phyloP scores from a whole-genome alignment of 2,113 vertebrate species.

The Tympanuchus pallidicinctus region DNA sequence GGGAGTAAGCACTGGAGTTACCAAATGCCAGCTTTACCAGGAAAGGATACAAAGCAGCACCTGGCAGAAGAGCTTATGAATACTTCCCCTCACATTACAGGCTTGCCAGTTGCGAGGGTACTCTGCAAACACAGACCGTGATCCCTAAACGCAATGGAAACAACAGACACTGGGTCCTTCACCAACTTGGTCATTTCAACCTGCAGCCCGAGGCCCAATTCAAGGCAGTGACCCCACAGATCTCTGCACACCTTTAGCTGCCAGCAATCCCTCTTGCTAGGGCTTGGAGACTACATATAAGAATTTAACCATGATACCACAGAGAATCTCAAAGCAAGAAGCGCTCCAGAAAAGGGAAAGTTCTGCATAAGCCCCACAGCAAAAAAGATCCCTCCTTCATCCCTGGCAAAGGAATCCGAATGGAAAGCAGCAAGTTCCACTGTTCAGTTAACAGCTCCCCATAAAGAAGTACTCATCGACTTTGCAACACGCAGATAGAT shows the following conservation, averaged over 20 bases:
- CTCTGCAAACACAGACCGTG: accelerated
- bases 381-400: neutral
- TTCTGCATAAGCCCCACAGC: neutral
- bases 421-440: neutral
- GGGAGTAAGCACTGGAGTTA: neutral
- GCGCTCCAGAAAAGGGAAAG: neutral
- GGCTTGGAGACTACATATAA: neutral
- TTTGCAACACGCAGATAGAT: accelerated
- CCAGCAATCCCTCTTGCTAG: neutral
- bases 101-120: neutral
- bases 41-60: neutral
- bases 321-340: neutral
- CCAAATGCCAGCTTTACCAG: neutral
- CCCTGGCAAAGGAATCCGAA: neutral
- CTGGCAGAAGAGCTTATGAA: neutral
- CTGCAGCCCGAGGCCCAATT: neutral
- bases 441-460: neutral
- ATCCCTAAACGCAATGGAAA: accelerated
- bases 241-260: neutral
- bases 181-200: neutral
- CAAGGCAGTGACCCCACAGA: neutral
- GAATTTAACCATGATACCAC: accelerated
- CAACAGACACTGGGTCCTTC: accelerated
- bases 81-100: neutral
- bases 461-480: accelerated